Evolutionary conservation across 2,113 vertebrate species (phyloP).

Genomic region (Pogonocichla stellata): DNA sequence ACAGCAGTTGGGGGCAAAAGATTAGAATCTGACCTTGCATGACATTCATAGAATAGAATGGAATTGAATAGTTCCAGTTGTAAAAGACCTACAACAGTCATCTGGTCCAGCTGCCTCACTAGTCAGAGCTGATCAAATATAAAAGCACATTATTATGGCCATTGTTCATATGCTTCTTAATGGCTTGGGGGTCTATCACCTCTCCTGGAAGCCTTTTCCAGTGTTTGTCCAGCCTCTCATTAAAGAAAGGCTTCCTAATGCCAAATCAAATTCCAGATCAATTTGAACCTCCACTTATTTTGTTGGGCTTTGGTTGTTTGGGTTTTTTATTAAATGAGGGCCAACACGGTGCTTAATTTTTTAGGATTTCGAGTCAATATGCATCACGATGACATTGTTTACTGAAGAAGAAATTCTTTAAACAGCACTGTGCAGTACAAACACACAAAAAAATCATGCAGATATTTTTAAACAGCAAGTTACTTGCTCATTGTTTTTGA

Average conservation of each 20-base stretch:
- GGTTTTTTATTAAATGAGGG: not conserved
- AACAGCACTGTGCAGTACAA: not conserved
- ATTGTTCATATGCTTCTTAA: not conserved
- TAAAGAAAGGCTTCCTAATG: not conserved
- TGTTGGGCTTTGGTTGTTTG: not conserved
- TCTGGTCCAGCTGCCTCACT: not conserved
- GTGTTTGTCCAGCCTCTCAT: not conserved
- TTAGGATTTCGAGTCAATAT: not conserved
- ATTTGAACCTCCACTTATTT: not conserved
- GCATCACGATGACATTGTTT: not conserved
- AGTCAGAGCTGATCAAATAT: not conserved
- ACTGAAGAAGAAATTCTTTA: not conserved
- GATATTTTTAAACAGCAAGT: not conserved
- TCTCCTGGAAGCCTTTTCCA: not conserved
- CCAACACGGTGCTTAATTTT: not conserved
- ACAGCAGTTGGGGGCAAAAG: fast-evolving
- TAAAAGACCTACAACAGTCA: not conserved
- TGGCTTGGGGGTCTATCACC: not conserved
- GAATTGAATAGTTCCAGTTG: not conserved
- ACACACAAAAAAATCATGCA: not conserved
- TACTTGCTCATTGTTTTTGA: too few species aligned
- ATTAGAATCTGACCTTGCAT: not conserved
- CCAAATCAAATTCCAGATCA: too few species aligned
- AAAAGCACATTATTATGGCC: not conserved
- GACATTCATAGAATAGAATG: not conserved